Evolutionary conservation across 2,113 vertebrate species (phyloP).

Genomic region (Pygathrix nemaeus): DNA sequence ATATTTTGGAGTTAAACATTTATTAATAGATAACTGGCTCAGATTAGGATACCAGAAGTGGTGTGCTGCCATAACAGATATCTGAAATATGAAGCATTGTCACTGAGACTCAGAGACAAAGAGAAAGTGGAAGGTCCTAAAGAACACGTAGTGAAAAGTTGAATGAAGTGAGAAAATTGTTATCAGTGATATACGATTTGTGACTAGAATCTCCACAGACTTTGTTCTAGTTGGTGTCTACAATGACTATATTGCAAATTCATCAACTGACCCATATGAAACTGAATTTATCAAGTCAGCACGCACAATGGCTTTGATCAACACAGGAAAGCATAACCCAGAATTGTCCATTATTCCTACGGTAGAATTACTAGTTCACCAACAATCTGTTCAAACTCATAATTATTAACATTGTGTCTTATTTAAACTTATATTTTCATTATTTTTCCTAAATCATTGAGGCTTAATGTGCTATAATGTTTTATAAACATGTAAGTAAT

Average conservation of each 20-base stretch:
- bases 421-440: neutral
- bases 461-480: neutral
- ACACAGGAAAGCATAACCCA: neutral
- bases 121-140: neutral
- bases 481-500: neutral
- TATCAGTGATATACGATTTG: neutral
- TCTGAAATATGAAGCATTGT: neutral
- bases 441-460: neutral
- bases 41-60: neutral
- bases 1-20: neutral
- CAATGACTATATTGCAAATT: neutral
- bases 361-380: neutral
- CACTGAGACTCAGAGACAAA: neutral
- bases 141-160: neutral
- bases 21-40: neutral
- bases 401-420: neutral
- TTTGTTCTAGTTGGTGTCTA: neutral
- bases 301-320: neutral
- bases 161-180: neutral
- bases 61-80: neutral
- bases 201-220: neutral
- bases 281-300: neutral
- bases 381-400: neutral
- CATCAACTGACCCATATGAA: neutral
- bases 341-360: neutral